Percentiles rank a stretch among this genome's conserved stretches.
Evolutionary conservation across 2,113 vertebrate species (phyloP).

Genomic region (Panurus biarmicus): DNA sequence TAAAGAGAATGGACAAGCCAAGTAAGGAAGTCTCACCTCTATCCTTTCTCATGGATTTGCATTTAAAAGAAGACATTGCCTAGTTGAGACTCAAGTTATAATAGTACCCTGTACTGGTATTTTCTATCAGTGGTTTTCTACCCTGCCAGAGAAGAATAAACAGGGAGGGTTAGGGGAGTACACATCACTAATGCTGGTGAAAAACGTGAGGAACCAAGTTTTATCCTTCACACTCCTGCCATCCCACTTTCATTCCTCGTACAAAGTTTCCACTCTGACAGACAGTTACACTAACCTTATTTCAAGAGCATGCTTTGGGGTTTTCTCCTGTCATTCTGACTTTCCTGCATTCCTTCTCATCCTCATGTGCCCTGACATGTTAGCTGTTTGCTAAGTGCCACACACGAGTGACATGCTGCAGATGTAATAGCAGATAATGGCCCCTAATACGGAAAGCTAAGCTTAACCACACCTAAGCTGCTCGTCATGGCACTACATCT

Average conservation of each 20-base stretch:
- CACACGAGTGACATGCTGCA: not conserved
- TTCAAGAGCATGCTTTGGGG: not conserved
- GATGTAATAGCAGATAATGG: not conserved
- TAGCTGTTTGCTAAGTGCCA: not conserved
- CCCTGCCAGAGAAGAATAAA: not conserved
- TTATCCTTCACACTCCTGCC: not conserved
- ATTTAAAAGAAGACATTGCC: not conserved
- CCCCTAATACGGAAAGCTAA: not conserved
- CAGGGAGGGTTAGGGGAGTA: not conserved
- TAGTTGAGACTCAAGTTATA: not conserved
- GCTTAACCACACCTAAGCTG: constrained; percentile 3
- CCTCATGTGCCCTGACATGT: not conserved
- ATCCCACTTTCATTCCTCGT: not conserved
- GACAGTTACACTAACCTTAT: not conserved
- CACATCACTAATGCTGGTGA: not conserved
- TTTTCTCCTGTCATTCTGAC: not conserved
- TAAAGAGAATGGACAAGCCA: not conserved
- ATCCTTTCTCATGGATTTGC: not conserved
- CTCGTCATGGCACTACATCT: not conserved
- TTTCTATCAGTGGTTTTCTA: not conserved
- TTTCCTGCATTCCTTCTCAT: not conserved
- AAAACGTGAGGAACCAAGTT: not conserved
- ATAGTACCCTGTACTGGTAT: not conserved
- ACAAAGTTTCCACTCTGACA: not conserved
- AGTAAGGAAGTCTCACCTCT: not conserved